Evolutionary conservation across 1,140 invertebrate genomes (phyloP), one percentile per base, ranked within the genome.

Genomic region (Cydia strobilella): DNA sequence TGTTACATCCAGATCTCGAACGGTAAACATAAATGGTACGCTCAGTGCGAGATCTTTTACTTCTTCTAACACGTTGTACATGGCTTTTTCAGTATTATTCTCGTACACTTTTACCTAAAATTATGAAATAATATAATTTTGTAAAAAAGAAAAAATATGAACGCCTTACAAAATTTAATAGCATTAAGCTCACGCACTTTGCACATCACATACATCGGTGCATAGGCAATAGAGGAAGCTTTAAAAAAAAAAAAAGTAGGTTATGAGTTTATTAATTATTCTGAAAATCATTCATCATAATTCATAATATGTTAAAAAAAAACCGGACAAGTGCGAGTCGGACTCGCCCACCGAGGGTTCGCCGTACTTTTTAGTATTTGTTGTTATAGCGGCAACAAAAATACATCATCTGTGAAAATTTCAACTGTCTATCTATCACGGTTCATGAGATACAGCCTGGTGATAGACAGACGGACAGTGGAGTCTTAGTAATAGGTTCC

Each of bases 21-120:
- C 90, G 45, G 90, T 92, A 77, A 91, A 92, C 80, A 93, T 80
- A 73, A 79, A 90, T 10, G 90, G 90, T 27, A 80, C 76, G 72
- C 78, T 80, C 39, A 90, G 78, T 62, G 76, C 79, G 3, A 93
- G 74, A 62, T 86, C 84, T 79, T 93, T 93, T 20, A 93, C 89
- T 83, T 93, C 91, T 78, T 93, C 90, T 66, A 92, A 75, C 15
- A 93, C 84, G 72, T 91, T 86, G 79, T 92, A 93, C 75, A 77
- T 81, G 13, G 88, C 88, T 78, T 90, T 90, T 75, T 81, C 74
- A 6, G 6, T 71, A 73, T 87, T 86, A 73, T 90, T 84, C 82
- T 91, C 86, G 72, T 83, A 92, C 39, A 91, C 79, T 20, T 81
- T 76, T 15, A 93, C 85, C 91, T 93, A 74, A 35, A 86, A 31